Conservation (phyloP, 2,113 vertebrate species). For the Tyto alba region DNA sequence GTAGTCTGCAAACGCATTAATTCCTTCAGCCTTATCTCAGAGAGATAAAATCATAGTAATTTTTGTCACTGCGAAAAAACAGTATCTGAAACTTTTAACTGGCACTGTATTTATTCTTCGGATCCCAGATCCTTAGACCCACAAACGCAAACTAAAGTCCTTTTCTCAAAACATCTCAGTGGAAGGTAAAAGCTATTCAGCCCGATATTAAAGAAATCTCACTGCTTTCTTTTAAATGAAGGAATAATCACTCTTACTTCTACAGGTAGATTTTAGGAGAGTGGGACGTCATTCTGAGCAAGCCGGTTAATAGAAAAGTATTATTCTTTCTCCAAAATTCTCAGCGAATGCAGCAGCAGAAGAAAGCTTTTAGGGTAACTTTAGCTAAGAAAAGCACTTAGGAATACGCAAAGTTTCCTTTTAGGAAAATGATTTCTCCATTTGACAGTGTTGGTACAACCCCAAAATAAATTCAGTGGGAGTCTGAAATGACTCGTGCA, state of each 20-base stretch:
- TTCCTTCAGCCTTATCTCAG: neutral
- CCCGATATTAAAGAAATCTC: neutral
- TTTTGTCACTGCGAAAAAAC: neutral
- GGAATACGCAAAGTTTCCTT: conserved; percentile 57
- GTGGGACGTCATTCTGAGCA: neutral
- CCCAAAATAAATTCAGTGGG: conserved; percentile 65
- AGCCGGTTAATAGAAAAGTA: neutral
- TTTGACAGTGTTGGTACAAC: conserved; percentile 56
- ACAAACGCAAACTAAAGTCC: neutral
- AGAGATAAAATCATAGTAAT: neutral
- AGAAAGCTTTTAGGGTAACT: conserved; percentile 56
- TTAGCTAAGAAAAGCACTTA: conserved; percentile 55
- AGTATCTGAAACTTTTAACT: neutral
- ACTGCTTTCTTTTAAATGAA: neutral
- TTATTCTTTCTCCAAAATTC: conserved; percentile 16
- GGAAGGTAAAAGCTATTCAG: neutral
- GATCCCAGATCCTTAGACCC: neutral
- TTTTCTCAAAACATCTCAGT: neutral
- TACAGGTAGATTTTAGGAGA: conserved; percentile 36
- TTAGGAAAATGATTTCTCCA: conserved; percentile 59
- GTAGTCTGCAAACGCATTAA: neutral
- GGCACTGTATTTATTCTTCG: neutral
- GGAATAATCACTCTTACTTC: neutral
- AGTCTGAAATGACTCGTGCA: conserved; percentile 56
- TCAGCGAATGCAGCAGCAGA: neutral